Evolutionary conservation across 2,113 vertebrate species (phyloP), one percentile per base, ranked within the genome.

Genomic region (Malaclemys terrapin): DNA sequence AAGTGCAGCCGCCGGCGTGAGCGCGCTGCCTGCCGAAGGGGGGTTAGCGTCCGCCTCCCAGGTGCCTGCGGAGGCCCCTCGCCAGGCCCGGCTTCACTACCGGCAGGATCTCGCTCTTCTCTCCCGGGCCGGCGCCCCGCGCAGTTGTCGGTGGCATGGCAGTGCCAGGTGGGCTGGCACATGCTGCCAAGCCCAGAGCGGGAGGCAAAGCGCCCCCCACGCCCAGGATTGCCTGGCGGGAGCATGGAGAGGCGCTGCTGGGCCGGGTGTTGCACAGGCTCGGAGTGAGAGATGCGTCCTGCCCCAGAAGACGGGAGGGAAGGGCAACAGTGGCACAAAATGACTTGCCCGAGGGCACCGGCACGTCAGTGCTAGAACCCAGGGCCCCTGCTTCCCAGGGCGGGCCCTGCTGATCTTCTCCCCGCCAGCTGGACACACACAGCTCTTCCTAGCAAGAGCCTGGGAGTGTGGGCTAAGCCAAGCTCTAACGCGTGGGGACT

Each of bases 1-100:
- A 54, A 0, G 76, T 3, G 87, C 93, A 82, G 94, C 35, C 35
- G 9, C 65, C 9, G 25, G 76, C 24, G 84, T 4, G 3, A 80
- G 5, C 35, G 57, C 25, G 50, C 25, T 17, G 10, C 0, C 10
- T 54, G 24, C 8, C 0, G 6, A 1, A 19, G 53, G 38, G 56
- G 38, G n/a, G 27, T 1, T 81, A 25, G 75, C 38, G 12, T 45
- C 38, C 47, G 42, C 42, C 25, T 47, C 24, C 75, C 22, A 8
- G 80, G 52, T 6, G 11, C 35, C 29, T 2, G 12, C 22, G n/a
- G 20, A 25, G n/a, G 35, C n/a, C 80, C 6, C 2, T 2, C 7
- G 8, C 80, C 52, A 12, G 52, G 80, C 52, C 80, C 12, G 13
- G 47, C 78, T 80, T 25, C 47, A 4, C 20, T 24, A 12, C 38